phyloP scores from a whole-genome alignment of 1,140 invertebrate species.

The Battus philenor region DNA sequence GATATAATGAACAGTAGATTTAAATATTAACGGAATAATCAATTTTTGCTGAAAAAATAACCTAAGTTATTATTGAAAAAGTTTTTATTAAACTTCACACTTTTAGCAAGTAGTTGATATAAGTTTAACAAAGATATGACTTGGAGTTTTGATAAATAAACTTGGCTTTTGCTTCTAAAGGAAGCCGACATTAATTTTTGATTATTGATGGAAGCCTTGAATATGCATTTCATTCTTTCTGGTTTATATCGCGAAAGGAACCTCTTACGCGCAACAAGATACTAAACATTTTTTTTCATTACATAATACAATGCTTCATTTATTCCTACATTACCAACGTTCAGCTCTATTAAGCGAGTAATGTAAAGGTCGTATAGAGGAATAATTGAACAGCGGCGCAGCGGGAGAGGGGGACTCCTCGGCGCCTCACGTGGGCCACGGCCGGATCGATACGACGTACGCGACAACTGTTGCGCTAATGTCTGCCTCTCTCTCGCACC shows the following conservation, averaged over 20 bases:
- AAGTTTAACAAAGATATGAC: no score
- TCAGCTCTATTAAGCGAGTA: neutral
- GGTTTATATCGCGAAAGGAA: neutral
- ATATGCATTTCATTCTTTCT: slow-evolving; percentile 15
- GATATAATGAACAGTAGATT: no score
- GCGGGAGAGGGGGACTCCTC: neutral
- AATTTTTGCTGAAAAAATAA: no score
- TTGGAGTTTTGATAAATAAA: no score
- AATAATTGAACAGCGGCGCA: slow-evolving; percentile 4
- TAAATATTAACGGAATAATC: no score
- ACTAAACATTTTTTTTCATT: neutral
- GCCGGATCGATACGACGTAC: slow-evolving; percentile 53
- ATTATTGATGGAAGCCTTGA: slow-evolving; percentile 10
- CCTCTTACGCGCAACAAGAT: neutral
- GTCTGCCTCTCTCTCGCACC: slow-evolving; percentile 31
- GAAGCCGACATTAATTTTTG: slow-evolving; percentile 13
- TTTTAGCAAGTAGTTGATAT: no score
- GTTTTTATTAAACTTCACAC: no score
- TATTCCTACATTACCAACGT: neutral
- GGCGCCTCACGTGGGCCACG: slow-evolving; percentile 55
- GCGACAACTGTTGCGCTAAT: slow-evolving; percentile 68
- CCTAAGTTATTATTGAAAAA: no score
- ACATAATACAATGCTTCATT: slow-evolving; percentile 1
- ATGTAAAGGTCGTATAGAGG: neutral
- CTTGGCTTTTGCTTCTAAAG: no score